These are phyloP conservation scores for Smutsia temminckii DNA, from an alignment of 2,797 vertebrate species.

Conservation along the genomic window DNA sequence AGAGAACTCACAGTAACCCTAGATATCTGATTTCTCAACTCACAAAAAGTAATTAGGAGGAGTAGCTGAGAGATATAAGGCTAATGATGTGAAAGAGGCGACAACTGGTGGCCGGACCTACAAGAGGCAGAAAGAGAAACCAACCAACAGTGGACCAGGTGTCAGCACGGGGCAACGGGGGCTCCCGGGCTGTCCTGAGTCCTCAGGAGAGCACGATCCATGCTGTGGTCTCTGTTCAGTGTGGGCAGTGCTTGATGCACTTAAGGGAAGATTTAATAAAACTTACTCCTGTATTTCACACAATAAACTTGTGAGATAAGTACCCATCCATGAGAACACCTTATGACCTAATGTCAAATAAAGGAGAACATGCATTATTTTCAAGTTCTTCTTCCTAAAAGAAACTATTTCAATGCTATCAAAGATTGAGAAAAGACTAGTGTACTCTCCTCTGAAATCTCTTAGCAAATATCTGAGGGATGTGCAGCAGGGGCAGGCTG, in stretches of 20 bases:
- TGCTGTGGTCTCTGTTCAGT: background rate
- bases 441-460: slow-evolving; percentile 15
- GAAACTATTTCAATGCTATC: slow-evolving; percentile 28
- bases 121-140: background rate
- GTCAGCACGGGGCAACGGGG: too few relatives aligned
- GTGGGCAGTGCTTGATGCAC: background rate
- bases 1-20: background rate
- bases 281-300: background rate
- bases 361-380: slow-evolving; percentile 1
- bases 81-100: background rate
- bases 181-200: too few relatives aligned
- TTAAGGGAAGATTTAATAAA: background rate
- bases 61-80: background rate
- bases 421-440: slow-evolving; percentile 16
- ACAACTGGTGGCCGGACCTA: background rate
- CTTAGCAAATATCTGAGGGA: slow-evolving; percentile 51
- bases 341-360: background rate
- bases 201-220: background rate
- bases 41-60: background rate
- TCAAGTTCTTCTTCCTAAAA: slow-evolving; percentile 27
- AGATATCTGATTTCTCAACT: background rate
- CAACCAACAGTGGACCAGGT: background rate
- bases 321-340: background rate
- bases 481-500: background rate
- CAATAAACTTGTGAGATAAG: slow-evolving; percentile 24